These are phyloP conservation scores for Neoseiulus cucumeris DNA, from an alignment of 1,140 invertebrate species.

Conservation along the genomic window DNA sequence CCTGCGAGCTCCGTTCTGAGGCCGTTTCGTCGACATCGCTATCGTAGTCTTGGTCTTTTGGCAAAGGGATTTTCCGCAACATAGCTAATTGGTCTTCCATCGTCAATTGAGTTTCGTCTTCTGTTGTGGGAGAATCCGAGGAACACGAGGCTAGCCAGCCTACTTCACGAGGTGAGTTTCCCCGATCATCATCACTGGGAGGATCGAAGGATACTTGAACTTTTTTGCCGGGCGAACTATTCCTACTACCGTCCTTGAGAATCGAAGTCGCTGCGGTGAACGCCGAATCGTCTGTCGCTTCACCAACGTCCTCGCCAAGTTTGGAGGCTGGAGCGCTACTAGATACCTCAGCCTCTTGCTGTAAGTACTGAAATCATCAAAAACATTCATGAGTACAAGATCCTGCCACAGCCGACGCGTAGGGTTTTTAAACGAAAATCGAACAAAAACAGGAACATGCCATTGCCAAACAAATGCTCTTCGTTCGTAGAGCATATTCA, in stretches of 20 bases:
- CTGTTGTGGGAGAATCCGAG: slow-evolving; percentile 4
- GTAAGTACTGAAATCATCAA: no score
- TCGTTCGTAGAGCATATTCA: no score
- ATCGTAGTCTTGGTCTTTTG: slow-evolving; percentile 1
- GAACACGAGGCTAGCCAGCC: slow-evolving; percentile 1
- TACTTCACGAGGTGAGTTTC: background rate
- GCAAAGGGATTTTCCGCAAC: background rate
- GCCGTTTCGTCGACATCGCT: slow-evolving; percentile 10
- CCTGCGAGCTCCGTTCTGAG: slow-evolving; percentile 4
- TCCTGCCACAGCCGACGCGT: no score
- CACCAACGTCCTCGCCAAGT: background rate
- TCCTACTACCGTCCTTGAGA: background rate
- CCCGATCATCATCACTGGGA: background rate
- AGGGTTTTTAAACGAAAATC: no score
- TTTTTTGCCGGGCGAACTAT: background rate
- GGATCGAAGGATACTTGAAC: background rate
- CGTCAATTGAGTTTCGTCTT: slow-evolving; percentile 1
- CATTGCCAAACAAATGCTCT: no score
- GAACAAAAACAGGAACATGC: no score
- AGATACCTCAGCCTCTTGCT: no score
- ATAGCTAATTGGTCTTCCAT: background rate
- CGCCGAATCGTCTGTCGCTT: slow-evolving; percentile 4
- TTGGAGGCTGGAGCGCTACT: background rate
- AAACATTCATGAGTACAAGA: no score
- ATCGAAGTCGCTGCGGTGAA: background rate